Conservation (phyloP, 2,888 invertebrate genomes). For the Andricus curvator region DNA sequence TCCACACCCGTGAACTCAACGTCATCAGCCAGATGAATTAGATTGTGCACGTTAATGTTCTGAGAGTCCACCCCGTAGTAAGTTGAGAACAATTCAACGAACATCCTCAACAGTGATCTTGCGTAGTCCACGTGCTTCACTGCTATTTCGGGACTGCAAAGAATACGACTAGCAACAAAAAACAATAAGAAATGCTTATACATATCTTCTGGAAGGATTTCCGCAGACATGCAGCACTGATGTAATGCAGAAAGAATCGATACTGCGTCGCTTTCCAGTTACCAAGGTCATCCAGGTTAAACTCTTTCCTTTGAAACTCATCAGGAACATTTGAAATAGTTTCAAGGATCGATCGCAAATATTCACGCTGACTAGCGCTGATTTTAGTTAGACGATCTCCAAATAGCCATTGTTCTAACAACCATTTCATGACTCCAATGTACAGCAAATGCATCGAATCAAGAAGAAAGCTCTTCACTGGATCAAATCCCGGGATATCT, state of each 20-base stretch:
- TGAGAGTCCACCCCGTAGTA: constrained; percentile 53
- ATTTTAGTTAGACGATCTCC: neutral
- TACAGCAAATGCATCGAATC: constrained; percentile 48
- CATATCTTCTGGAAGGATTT: constrained; percentile 44
- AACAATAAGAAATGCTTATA: constrained; percentile 52
- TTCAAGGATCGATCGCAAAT: neutral
- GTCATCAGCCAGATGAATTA: constrained; percentile 56
- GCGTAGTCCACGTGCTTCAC: constrained; percentile 45
- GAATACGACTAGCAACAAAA: constrained; percentile 52
- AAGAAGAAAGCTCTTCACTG: constrained; percentile 42
- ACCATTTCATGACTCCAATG: constrained; percentile 45
- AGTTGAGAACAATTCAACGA: constrained; percentile 52
- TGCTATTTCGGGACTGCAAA: constrained; percentile 43
- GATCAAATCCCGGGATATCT: constrained; percentile 44
- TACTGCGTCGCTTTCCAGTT: constrained; percentile 57
- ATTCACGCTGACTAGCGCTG: neutral
- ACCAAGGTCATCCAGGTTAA: constrained; percentile 45
- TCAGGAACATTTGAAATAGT: constrained; percentile 40
- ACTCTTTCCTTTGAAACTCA: constrained; percentile 57
- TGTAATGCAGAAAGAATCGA: constrained; percentile 45
- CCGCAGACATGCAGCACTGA: constrained; percentile 48
- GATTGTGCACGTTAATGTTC: constrained; percentile 52
- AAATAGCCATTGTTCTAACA: constrained; percentile 7
- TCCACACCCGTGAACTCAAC: constrained; percentile 47
- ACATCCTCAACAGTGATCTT: constrained; percentile 47